A percentile compares a stretch with the other conserved stretches of the same genome.
phyloP scores from a whole-genome alignment of 2,113 vertebrate genomes.

The Zosterops pallidus region DNA sequence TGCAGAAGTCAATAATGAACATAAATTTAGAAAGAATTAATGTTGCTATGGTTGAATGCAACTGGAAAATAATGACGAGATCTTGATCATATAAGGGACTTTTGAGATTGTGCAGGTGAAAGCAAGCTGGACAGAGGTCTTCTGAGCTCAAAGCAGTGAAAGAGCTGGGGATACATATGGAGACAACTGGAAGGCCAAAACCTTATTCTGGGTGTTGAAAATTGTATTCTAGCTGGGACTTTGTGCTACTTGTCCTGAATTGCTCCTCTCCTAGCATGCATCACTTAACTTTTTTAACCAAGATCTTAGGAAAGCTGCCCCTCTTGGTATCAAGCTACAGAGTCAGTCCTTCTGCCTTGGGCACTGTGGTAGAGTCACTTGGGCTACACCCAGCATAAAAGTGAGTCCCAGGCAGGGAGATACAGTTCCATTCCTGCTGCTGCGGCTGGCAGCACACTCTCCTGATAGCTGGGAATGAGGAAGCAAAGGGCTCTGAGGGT shows the following conservation, averaged over 20 bases:
- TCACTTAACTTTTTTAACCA: background rate
- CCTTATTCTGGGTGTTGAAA: background rate
- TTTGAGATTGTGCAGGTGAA: background rate
- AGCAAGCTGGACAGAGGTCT: background rate
- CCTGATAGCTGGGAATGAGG: background rate
- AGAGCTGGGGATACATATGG: background rate
- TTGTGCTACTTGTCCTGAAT: background rate
- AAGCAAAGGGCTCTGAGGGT: background rate
- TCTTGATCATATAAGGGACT: background rate
- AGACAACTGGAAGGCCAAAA: background rate
- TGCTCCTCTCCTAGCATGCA: background rate
- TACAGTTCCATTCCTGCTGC: background rate
- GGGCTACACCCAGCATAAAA: background rate
- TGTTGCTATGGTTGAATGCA: background rate
- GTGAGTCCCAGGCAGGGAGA: background rate
- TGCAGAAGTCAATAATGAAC: background rate
- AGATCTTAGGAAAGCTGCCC: background rate
- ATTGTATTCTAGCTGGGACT: background rate
- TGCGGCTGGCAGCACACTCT: background rate
- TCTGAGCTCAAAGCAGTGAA: background rate
- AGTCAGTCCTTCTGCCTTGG: background rate
- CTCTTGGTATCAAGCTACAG: background rate
- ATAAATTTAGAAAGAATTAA: background rate
- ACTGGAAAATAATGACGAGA: background rate
- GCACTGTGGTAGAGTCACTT: background rate